Evolutionary conservation across 2,888 invertebrate genomes (phyloP).

Genomic region (Pristionchus exspectatus): DNA sequence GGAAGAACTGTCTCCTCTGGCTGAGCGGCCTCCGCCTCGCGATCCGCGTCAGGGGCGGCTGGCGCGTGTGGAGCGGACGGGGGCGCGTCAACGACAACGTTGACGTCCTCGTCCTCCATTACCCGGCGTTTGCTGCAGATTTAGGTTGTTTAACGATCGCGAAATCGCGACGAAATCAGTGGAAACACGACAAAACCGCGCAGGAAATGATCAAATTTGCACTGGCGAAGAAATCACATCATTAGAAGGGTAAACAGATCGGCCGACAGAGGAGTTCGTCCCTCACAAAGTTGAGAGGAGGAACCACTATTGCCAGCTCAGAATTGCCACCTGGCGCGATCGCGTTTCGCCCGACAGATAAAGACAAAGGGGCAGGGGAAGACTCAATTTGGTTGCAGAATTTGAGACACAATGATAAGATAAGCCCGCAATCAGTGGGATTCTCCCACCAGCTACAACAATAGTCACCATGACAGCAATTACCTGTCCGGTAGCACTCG

Average conservation of each 20-base stretch:
- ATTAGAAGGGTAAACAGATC: neutral
- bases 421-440: neutral
- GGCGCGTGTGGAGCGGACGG: neutral
- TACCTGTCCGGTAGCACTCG: constrained; percentile 4
- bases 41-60: neutral
- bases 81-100: constrained; percentile 25
- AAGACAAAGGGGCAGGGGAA: neutral
- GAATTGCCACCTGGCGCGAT: constrained; percentile 19
- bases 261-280: neutral
- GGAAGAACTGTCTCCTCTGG: constrained; percentile 11
- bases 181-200: neutral
- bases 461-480: constrained; percentile 38
- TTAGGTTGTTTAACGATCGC: too few species aligned
- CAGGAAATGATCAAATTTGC: neutral
- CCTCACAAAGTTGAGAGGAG: neutral
- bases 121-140: constrained; percentile 26
- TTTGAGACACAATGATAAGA: neutral
- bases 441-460: constrained; percentile 5
- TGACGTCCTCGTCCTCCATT: constrained; percentile 46
- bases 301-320: constrained; percentile 2
- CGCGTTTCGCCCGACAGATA: neutral
- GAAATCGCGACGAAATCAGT: neutral
- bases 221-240: neutral
- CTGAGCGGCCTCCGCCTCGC: neutral
- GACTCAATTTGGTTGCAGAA: neutral